These are phyloP conservation scores for Otus scops DNA, from an alignment of 2,797 vertebrate genomes.

Conservation along the genomic window DNA sequence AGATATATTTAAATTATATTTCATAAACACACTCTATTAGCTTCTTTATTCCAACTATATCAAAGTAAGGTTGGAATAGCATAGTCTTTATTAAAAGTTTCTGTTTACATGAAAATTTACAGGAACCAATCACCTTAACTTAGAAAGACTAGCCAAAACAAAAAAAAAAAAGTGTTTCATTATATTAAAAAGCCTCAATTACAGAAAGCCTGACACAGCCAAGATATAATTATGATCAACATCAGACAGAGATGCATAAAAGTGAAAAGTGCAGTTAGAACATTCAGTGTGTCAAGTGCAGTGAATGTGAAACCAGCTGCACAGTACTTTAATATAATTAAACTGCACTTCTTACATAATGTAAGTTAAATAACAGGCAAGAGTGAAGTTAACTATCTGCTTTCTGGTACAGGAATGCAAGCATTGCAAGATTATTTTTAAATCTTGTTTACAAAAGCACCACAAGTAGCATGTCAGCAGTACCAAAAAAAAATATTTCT, in stretches of 20 bases:
- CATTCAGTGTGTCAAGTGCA: background rate
- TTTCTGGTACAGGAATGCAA: background rate
- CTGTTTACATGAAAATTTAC: background rate
- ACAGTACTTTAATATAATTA: conserved; percentile 23
- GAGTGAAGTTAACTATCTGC: background rate
- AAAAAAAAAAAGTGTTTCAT: background rate
- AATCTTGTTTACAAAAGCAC: background rate
- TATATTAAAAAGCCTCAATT: conserved; percentile 43
- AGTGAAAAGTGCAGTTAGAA: background rate
- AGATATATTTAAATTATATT: background rate
- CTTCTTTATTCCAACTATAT: background rate
- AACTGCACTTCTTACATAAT: background rate
- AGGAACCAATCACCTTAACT: conserved; percentile 22
- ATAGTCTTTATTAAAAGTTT: background rate
- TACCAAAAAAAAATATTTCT: background rate
- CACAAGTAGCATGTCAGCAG: background rate
- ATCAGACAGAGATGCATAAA: background rate
- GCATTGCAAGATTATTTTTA: background rate
- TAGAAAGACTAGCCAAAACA: conserved; percentile 27
- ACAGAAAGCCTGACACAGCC: conserved; percentile 11
- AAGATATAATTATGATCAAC: background rate
- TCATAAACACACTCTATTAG: background rate
- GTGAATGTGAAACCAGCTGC: background rate
- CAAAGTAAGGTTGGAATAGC: background rate
- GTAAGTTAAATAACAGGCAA: background rate